Conservation (phyloP, 2,888 invertebrate genomes). For the Rhimphoctona megacephalus region DNA sequence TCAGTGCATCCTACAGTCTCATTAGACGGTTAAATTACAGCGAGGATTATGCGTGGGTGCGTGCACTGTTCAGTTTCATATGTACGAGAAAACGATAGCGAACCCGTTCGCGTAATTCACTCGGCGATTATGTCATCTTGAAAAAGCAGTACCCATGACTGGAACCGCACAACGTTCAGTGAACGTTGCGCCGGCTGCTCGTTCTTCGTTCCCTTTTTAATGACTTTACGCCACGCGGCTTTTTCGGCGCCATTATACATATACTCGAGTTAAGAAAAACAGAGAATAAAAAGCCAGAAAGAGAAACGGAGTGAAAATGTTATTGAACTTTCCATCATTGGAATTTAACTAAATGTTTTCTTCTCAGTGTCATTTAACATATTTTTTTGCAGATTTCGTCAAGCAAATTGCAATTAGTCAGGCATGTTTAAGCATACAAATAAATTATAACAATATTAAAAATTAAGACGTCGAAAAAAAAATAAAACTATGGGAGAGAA, state of each 20-base stretch:
- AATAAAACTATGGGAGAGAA: neutral
- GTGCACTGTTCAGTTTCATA: constrained; percentile 5
- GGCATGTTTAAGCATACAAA: neutral
- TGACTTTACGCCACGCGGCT: constrained; percentile 61
- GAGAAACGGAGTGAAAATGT: neutral
- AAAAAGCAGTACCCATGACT: constrained; percentile 72
- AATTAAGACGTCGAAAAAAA: no score
- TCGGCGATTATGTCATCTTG: constrained; percentile 71
- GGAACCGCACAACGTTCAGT: constrained; percentile 65
- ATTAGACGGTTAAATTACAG: neutral
- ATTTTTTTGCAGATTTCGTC: neutral
- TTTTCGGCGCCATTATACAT: constrained; percentile 53
- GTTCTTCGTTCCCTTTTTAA: constrained; percentile 52
- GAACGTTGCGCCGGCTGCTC: constrained; percentile 52
- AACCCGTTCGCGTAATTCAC: constrained; percentile 51
- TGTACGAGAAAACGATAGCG: constrained; percentile 46
- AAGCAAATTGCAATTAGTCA: neutral
- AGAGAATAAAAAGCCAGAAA: neutral
- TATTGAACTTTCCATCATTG: neutral
- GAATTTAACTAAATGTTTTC: neutral
- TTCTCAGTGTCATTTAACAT: neutral
- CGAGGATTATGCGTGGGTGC: constrained; percentile 44
- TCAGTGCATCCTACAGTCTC: neutral
- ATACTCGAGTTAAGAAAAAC: neutral
- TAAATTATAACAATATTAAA: neutral